Evolutionary conservation across 2,888 invertebrate species (phyloP).

Genomic region (Sinelater perroti): DNA sequence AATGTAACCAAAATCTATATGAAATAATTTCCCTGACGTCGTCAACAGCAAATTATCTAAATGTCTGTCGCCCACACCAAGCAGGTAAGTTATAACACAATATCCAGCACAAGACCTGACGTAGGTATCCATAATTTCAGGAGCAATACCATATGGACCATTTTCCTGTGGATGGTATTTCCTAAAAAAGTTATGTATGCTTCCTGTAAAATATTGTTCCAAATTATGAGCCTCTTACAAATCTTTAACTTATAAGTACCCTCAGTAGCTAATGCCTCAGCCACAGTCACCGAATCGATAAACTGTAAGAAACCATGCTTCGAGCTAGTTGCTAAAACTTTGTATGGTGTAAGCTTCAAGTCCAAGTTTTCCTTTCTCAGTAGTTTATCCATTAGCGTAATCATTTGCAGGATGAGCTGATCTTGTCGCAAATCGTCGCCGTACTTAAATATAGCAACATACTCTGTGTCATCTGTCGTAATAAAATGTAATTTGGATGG

Average conservation of each 20-base stretch:
- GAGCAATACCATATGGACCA: slow-evolving; percentile 88
- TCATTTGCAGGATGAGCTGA: slow-evolving; percentile 97
- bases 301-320: slow-evolving; percentile 97
- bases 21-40: slow-evolving; percentile 88
- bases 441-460: slow-evolving; percentile 96
- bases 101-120: slow-evolving; percentile 96
- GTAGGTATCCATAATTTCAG: slow-evolving; percentile 98
- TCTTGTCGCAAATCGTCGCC: slow-evolving; percentile 98
- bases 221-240: neutral
- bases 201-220: slow-evolving; percentile 69
- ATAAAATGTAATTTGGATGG: slow-evolving; percentile 91
- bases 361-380: slow-evolving; percentile 94
- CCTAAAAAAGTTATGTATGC: slow-evolving; percentile 91
- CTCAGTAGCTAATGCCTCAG: slow-evolving; percentile 87
- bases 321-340: slow-evolving; percentile 94
- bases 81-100: slow-evolving; percentile 96
- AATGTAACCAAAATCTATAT: slow-evolving; percentile 98
- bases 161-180: slow-evolving; percentile 89
- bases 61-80: slow-evolving; percentile 98
- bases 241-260: slow-evolving; percentile 59
- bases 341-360: slow-evolving; percentile 93
- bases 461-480: slow-evolving; percentile 82
- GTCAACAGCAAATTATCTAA: slow-evolving; percentile 96
- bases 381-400: slow-evolving; percentile 97
- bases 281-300: slow-evolving; percentile 91